phyloP scores from a whole-genome alignment of 2,888 invertebrate genomes.

The Ischnus inquisitorius region DNA sequence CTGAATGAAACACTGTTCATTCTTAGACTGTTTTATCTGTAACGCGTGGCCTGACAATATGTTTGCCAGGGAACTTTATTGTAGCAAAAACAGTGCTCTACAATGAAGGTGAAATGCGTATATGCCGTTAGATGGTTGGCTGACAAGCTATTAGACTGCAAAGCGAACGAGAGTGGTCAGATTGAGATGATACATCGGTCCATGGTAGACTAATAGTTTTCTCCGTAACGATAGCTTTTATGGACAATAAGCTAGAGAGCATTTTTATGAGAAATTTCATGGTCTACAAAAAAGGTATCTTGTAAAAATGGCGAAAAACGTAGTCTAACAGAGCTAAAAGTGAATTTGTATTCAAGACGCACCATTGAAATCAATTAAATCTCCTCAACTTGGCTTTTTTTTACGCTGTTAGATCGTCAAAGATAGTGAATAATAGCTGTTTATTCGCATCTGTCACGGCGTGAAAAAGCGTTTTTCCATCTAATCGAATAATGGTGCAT shows the following conservation, averaged over 20 bases:
- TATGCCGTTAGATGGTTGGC: not conserved
- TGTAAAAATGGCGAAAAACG: not conserved
- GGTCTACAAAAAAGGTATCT: not conserved
- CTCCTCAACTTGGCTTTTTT: not conserved
- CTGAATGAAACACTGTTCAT: not conserved
- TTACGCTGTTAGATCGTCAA: slow-evolving; percentile 48
- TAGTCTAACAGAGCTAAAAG: not conserved
- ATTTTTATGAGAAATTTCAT: not conserved
- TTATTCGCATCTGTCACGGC: slow-evolving; percentile 34
- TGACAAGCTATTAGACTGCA: not conserved
- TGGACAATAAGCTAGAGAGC: not conserved
- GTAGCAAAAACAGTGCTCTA: not conserved
- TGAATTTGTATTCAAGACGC: not conserved
- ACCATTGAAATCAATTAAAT: not conserved
- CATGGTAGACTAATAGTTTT: not conserved
- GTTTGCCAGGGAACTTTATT: not conserved
- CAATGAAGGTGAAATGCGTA: not conserved
- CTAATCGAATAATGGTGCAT: slow-evolving; percentile 55
- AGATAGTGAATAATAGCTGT: slow-evolving; percentile 63
- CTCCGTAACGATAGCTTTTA: not conserved
- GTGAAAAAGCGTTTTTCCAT: slow-evolving; percentile 54
- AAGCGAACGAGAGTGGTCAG: not conserved
- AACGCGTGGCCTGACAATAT: not conserved
- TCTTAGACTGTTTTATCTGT: not conserved
- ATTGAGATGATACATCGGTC: not conserved